Base-by-base conservation (phyloP, 2,888 invertebrate genomes). In the Pseudococcus longispinus region DNA sequence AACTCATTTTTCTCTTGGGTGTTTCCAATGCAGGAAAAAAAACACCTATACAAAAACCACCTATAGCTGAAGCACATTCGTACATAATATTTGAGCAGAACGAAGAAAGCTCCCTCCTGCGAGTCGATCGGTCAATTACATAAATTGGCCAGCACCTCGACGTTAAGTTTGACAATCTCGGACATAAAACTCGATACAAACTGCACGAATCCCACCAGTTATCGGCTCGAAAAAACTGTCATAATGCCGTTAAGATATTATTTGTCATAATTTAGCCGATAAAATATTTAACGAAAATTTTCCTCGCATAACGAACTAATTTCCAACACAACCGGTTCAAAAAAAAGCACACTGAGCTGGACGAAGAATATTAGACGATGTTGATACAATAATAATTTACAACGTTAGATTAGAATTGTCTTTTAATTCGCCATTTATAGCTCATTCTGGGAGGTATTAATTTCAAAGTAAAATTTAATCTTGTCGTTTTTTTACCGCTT, bases 371-470 rank as follows among this genome's bases (percentile, higher is more conserved):
- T 80, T 70, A 80, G 77, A 42, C 42, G 77, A 80, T 80, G 77
- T 85, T 85, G 65, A 46, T 77, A 55, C 46, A 77, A 86, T 77
- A 32, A 86, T 86, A 86, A 86, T 86, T 86, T 86, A 86, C 29
- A 51, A 44, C 44, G 37, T 26, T 55, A 44, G 86, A 70, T 85
- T 70, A 70, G 65, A 51, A 86, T 86, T 86, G 86, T 86, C 80
- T 77, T 77, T 80, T 86, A 86, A 86, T 86, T 86, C 77, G 86
- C 80, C 86, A 77, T 86, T 86, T 86, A 86, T 80, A 32, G 86
- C 86, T 86, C 86, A 80, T 86, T 86, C 86, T 86, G 86, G 86
- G 86, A 86, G 86, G 86, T 86, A 86, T 86, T 86, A 86, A 86
- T 86, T 86, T 86, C 86, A 86, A 85, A 85, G 85, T 85, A 85